These are phyloP conservation scores for Myripristis murdjan DNA, from an alignment of 2,797 vertebrate genomes.

Conservation along the genomic window DNA sequence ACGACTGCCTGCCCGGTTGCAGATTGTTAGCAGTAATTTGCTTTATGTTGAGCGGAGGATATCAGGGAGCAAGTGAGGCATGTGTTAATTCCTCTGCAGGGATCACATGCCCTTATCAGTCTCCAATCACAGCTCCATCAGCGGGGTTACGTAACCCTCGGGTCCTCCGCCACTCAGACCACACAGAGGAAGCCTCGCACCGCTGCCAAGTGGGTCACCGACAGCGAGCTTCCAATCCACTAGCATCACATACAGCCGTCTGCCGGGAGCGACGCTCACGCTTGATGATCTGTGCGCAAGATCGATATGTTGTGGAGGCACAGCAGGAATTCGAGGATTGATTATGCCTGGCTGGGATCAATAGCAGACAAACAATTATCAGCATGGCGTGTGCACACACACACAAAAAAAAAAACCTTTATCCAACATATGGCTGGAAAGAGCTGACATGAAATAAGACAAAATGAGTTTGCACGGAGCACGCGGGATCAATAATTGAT, in stretches of 20 bases:
- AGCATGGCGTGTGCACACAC: constrained; percentile 32
- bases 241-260: constrained; percentile 38
- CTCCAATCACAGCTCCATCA: constrained; percentile 74
- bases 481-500: constrained; percentile 65
- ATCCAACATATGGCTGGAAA: constrained; percentile 32
- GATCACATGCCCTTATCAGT: constrained; percentile 80
- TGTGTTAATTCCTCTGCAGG: constrained; percentile 72
- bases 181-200: constrained; percentile 58
- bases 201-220: constrained; percentile 46
- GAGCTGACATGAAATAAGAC: constrained; percentile 11
- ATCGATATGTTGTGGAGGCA: constrained; percentile 48
- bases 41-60: constrained; percentile 75
- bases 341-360: constrained; percentile 59
- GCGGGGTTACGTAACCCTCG: constrained; percentile 70
- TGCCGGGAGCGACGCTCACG: constrained; percentile 15
- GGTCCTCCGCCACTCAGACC: constrained; percentile 58
- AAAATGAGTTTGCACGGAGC: constrained; percentile 35
- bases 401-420: constrained; percentile 39
- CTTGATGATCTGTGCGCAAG: constrained; percentile 6
- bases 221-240: constrained; percentile 22
- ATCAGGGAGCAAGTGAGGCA: constrained; percentile 70
- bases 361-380: constrained; percentile 76
- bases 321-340: constrained; percentile 38
- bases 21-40: constrained; percentile 82
- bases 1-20: constrained; percentile 56